These are phyloP conservation scores for Petromus typicus DNA, from an alignment of 2,113 vertebrate genomes.

Conservation along the genomic window DNA sequence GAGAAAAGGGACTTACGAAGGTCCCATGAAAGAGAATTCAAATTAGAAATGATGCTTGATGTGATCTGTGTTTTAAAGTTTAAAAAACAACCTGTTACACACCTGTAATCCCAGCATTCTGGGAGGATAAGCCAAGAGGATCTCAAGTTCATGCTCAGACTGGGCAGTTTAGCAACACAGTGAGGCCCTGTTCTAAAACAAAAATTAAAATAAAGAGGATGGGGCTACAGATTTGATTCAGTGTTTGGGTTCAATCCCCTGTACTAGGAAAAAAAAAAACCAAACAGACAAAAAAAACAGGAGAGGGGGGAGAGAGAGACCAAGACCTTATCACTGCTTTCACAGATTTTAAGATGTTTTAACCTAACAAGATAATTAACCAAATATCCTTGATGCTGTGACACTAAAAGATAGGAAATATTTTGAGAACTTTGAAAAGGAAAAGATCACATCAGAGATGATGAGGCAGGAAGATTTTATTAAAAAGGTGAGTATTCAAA, in stretches of 20 bases:
- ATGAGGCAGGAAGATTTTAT: background rate
- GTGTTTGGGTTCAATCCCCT: background rate
- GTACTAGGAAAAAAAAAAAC: background rate
- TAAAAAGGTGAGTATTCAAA: background rate
- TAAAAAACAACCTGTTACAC: background rate
- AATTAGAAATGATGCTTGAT: background rate
- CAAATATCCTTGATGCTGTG: background rate
- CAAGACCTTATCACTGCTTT: background rate
- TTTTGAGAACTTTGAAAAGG: background rate
- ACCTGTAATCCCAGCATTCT: background rate
- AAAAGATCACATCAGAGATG: background rate
- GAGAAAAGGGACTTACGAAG: background rate
- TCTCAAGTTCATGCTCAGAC: background rate
- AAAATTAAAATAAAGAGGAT: background rate
- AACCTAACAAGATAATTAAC: background rate
- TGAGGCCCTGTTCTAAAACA: background rate
- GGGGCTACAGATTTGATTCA: background rate
- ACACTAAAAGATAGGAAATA: background rate
- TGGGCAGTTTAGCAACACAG: background rate
- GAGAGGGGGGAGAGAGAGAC: background rate
- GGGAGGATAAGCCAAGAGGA: background rate
- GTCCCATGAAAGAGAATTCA: background rate
- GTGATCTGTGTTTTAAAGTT: background rate
- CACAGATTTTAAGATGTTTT: conserved; percentile 7
- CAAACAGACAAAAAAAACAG: background rate